Base-by-base conservation (phyloP, 1,140 invertebrate genomes). In the Trachymyrmex septentrionalis region DNA sequence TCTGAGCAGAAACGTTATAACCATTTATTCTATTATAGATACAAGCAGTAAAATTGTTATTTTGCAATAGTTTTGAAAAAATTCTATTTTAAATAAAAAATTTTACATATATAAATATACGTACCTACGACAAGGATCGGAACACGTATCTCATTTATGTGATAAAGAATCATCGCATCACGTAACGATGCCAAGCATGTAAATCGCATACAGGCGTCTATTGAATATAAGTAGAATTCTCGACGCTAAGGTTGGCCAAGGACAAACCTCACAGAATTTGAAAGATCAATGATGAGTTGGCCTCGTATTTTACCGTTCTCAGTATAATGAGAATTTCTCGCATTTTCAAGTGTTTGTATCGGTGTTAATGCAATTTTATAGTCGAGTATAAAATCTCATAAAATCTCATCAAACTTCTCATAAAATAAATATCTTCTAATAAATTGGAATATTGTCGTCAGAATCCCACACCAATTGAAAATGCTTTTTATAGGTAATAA, bases 311-410 rank as follows among this genome's bases (percentile, higher is more conserved):
- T 44, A 6, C 19, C 19, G 5, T 53, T 44, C 14, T 48, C 53
- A 12, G 30, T 82, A 53, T 92, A 92, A 92, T 92, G 91, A 92
- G 80, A 92, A 92, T 92, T 92, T 92, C 90, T 92, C 85, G 88
- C 90, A 92, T 92, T 92, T 89, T 78, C 84, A 38, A 87, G 81
- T 55, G 77, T 27, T 81, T 87, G 89, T 90, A 81, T 71, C 59
- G 16, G 30, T 86, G 38, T 59, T 80, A 69, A 88, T 63, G 59
- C 16, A 34, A 24, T 30, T 57, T 85, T 44, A n/a, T 21, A 38
- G 21, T 27, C 21, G 30, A 9, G 16, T 16, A 14, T 27, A 59
- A 69, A 48, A 24, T 16, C 10, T 64, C 16, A 14, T 27, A 59
- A 69, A 48, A 24, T 16, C 16, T 64, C 48, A 44, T 78, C 16